These are phyloP conservation scores for Tragelaphus scriptus DNA, from an alignment of 2,113 vertebrate species.

Conservation along the genomic window DNA sequence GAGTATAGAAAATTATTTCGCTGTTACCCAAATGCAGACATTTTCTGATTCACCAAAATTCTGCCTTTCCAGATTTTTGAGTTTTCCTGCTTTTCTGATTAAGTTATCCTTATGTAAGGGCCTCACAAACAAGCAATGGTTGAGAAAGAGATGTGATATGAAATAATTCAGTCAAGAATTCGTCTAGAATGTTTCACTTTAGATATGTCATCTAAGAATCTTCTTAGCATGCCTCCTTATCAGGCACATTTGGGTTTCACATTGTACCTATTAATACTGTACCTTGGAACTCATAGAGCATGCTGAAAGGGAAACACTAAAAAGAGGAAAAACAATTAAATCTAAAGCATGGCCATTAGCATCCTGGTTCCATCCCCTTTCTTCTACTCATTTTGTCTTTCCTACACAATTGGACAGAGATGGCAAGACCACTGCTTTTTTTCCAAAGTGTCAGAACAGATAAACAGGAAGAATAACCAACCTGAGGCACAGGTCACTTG, in stretches of 20 bases:
- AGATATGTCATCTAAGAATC: neutral
- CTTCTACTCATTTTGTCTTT: neutral
- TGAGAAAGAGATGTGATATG: neutral
- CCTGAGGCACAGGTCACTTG: neutral
- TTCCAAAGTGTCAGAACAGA: neutral
- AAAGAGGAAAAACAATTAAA: neutral
- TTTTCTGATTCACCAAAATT: neutral
- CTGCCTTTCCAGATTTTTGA: neutral
- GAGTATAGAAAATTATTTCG: neutral
- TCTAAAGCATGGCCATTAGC: neutral
- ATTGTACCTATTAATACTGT: neutral
- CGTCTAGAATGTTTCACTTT: neutral
- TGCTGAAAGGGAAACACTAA: neutral
- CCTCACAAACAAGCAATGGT: neutral
- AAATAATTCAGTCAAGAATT: neutral
- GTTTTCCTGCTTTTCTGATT: neutral
- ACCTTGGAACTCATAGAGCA: too few relatives aligned
- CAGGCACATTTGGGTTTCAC: neutral
- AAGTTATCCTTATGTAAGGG: neutral
- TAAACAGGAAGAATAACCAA: neutral
- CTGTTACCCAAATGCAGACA: neutral
- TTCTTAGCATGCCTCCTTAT: neutral
- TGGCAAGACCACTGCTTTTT: neutral
- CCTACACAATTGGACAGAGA: neutral
- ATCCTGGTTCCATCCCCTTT: accelerated